Percentiles rank a stretch among this genome's conserved stretches.
phyloP scores from a whole-genome alignment of 2,113 vertebrate genomes.

The Neotoma lepida region DNA sequence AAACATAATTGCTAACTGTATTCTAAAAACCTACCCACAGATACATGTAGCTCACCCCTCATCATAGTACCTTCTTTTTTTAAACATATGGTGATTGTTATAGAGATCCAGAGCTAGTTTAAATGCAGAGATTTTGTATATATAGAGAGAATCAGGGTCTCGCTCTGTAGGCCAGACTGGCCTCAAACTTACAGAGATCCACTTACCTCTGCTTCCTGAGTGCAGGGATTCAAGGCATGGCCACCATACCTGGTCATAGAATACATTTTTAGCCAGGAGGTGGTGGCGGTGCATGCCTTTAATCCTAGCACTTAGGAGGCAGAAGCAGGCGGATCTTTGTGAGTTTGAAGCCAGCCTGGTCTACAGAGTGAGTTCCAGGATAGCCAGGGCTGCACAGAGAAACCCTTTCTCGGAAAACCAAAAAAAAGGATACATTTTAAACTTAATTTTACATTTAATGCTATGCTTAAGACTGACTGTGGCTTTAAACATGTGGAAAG shows the following conservation, averaged over 20 bases:
- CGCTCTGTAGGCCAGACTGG: neutral
- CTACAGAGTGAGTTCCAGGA: too few species aligned
- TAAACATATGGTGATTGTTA: neutral
- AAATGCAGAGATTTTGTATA: neutral
- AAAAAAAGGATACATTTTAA: neutral
- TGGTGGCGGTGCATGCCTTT: too few species aligned
- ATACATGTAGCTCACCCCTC: neutral
- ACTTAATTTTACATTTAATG: neutral
- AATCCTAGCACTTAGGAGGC: too few species aligned
- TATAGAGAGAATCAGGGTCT: neutral
- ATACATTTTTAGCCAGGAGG: too few species aligned
- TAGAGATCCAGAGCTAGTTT: neutral
- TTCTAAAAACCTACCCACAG: neutral
- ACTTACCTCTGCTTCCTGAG: neutral
- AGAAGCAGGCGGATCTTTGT: too few species aligned
- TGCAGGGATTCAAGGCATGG: neutral
- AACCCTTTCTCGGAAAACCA: too few species aligned
- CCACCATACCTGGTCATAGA: neutral
- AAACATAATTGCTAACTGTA: too few species aligned
- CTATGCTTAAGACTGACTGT: neutral
- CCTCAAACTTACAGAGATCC: too few species aligned
- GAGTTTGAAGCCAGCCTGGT: too few species aligned
- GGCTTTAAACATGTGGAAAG: neutral
- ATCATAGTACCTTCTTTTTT: neutral
- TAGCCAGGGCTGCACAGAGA: too few species aligned